Evolutionary conservation across 1,140 invertebrate genomes (phyloP).

Genomic region (Acyrthosiphon pisum): DNA sequence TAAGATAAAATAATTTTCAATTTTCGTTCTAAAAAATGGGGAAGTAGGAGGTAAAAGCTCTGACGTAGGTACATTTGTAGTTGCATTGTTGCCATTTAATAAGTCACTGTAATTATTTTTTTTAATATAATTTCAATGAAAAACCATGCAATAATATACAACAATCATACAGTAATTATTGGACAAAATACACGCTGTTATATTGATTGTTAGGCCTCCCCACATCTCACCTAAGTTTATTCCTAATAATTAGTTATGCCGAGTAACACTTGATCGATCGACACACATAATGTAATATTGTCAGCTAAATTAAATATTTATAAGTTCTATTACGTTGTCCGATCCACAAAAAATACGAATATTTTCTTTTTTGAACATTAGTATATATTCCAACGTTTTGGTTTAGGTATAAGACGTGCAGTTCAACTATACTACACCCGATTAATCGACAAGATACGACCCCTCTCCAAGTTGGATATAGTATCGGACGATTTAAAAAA

Average conservation of each 20-base stretch:
- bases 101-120: too few relatives aligned
- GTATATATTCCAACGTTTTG: neutral
- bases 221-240: neutral
- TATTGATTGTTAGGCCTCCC: neutral
- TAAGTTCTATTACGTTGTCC: neutral
- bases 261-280: neutral
- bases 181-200: neutral
- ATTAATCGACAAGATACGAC: neutral
- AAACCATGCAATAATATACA: too few relatives aligned
- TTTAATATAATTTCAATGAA: too few relatives aligned
- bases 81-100: too few relatives aligned
- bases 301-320: neutral
- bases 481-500: neutral
- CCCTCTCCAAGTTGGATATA: neutral
- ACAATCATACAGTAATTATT: too few relatives aligned
- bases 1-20: too few relatives aligned
- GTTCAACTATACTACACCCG: too few relatives aligned
- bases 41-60: too few relatives aligned
- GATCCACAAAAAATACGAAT: neutral
- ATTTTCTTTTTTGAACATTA: neutral
- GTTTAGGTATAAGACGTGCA: neutral
- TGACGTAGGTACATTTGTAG: too few relatives aligned
- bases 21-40: too few relatives aligned
- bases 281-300: neutral
- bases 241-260: neutral